Evolutionary conservation across 2,888 invertebrate genomes (phyloP), one percentile per base, ranked within the genome.

Genomic region (Aromia moschata): DNA sequence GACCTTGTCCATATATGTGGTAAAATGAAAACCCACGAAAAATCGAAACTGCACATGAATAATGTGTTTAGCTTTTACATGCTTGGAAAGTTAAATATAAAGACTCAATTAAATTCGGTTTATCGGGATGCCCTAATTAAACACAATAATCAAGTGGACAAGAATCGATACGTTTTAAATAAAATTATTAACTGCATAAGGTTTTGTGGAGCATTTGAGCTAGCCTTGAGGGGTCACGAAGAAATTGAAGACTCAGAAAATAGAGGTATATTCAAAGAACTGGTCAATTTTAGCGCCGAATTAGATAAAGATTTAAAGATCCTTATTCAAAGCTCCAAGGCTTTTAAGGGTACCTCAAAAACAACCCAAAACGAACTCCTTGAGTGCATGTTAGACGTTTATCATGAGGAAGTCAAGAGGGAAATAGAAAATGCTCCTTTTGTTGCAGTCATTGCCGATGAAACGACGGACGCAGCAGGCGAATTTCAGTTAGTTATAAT

Each of bases 391-490:
- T 14, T 51, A 12, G 31, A 40, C 3, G 31, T 54, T 11, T 43
- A 36, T 31, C 18, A 31, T 16, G 9, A 16, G 5, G 54, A 54
- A 44, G 7, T 54, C 7, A 11, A 25, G n/a, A 54, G 11, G 31
- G 33, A 44, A 44, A 44, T 54, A 2, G 20, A 44, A 12, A 20
- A 5, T 1, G 31, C 60, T 33, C 31, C 69, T 33, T 61, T 54
- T 37, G 9, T 59, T 20, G 53, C 62, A 15, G 9, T 56, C 12
- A 30, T 58, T 49, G 58, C 57, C 14, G 65, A 67, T 14, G 73
- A 74, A 45, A 71, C 64, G 12, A 70, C 69, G 0, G 33, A 47
- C 11, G 9, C 30, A 5, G 25, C 45, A n/a, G 1, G 2, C 10
- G 30, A 47, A 12, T 31, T 16, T 3, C 36, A 47, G 36, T 30